These are phyloP conservation scores for Muscicapa adusta DNA, from an alignment of 2,113 vertebrate species.

Conservation along the genomic window DNA sequence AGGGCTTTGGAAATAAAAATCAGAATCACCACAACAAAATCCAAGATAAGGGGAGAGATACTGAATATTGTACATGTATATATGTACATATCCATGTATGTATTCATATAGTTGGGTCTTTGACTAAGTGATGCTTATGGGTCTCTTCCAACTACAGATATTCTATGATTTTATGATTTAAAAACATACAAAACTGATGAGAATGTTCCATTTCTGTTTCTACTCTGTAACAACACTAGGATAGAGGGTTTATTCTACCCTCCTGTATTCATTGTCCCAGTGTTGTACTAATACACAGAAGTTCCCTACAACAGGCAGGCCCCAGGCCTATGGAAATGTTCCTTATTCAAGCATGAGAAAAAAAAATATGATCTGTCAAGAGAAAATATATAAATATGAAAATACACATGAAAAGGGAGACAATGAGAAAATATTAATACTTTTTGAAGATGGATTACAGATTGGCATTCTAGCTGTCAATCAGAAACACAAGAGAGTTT, in stretches of 20 bases:
- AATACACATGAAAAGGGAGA: neutral
- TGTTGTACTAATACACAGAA: neutral
- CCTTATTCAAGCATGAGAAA: neutral
- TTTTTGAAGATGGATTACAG: neutral
- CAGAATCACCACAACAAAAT: neutral
- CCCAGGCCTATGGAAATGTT: neutral
- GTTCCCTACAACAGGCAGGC: neutral
- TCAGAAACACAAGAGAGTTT: neutral
- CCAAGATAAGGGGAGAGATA: neutral
- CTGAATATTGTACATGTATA: neutral
- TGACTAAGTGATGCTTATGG: neutral
- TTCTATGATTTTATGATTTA: neutral
- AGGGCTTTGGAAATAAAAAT: neutral
- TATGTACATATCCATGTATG: too few species aligned
- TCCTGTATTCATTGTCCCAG: neutral
- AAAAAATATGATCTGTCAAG: neutral
- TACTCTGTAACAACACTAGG: neutral
- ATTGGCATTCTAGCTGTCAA: neutral
- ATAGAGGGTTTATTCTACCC: neutral
- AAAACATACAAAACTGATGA: neutral
- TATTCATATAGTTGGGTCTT: neutral
- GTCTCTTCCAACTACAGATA: neutral
- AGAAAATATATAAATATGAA: neutral
- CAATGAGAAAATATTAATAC: neutral
- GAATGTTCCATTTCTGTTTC: neutral